Base-by-base conservation (phyloP, 1,140 invertebrate genomes). In the Ceratina japonica region DNA sequence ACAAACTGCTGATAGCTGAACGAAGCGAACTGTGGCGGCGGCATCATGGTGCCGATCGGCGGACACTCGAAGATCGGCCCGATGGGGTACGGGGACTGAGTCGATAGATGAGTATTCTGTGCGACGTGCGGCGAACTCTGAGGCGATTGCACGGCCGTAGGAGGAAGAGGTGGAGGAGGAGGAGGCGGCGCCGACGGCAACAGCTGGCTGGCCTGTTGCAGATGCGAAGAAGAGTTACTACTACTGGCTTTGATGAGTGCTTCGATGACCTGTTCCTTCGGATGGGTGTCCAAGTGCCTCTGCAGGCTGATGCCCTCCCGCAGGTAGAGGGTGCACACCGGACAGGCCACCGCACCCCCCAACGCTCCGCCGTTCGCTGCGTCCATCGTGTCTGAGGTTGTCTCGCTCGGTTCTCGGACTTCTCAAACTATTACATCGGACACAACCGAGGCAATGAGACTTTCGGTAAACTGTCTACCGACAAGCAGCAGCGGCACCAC, bases 181-280 rank as follows among this genome's bases (percentile, higher is more conserved):
- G n/a, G 58, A 68, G 83, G 79, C 58, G 85, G 70, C 24, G 77
- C 56, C 13, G 83, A 65, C 62, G 77, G 73, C 44, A 81, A 82
- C 22, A 71, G 58, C 20, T 63, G 80, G 1, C n/a, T n/a, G n/a
- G 75, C 69, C 69, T 79, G 80, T 20, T 80, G 84, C 15, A 61
- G n/a, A 10, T 72, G 78, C 7, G 51, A 52, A 27, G 78, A 80
- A 49, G 66, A 63, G 24, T 22, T 51, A 69, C 89, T 66, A 27
- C 27, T 51, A 69, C 89, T 92, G 2, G 89, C 91, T 84, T 94
- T 93, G 49, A 95, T 94, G 62, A 97, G 91, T n/a, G 96, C 96
- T 87, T 95, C 95, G 81, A 97, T 97, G 37, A 97, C 96, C 90
- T 97, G 96, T 87, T 97, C 96, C 89, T 97, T 97, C 27, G 96